A percentile compares a stretch with the other conserved stretches of the same genome.
These are phyloP conservation scores for Callimorpha dominula DNA, from an alignment of 2,888 invertebrate species.

Conservation along the genomic window DNA sequence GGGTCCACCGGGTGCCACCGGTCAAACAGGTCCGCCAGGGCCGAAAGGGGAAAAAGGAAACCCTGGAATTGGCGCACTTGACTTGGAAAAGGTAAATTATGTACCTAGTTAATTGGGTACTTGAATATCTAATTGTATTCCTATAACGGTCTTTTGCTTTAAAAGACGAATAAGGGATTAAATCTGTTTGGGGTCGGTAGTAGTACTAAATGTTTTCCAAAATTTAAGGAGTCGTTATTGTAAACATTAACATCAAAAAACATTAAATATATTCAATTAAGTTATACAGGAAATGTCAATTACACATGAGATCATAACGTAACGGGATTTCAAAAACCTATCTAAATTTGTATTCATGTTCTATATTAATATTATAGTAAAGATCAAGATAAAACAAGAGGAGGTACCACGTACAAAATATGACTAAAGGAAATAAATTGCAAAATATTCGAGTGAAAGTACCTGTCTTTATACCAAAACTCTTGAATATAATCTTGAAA, in stretches of 20 bases:
- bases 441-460: not conserved
- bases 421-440: slow-evolving; percentile 1
- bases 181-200: not conserved
- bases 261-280: not conserved
- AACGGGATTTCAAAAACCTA: not conserved
- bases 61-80: slow-evolving; percentile 73
- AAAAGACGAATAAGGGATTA: slow-evolving; percentile 5
- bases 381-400: not conserved
- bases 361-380: not conserved
- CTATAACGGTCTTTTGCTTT: slow-evolving; percentile 18
- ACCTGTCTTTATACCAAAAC: slow-evolving; percentile 2
- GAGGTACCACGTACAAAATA: not conserved
- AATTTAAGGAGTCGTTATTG: not conserved
- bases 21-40: slow-evolving; percentile 87
- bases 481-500: slow-evolving; percentile 17
- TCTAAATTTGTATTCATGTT: not conserved
- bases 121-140: slow-evolving; percentile 43
- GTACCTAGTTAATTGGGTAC: slow-evolving; percentile 54
- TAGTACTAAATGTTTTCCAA: not conserved
- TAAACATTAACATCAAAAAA: not conserved
- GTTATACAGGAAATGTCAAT: not conserved
- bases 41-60: slow-evolving; percentile 92
- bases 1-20: slow-evolving; percentile 91
- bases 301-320: not conserved
- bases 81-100: slow-evolving; percentile 77